These are phyloP conservation scores for Seira musarum DNA, from an alignment of 2,888 invertebrate genomes.

Conservation along the genomic window DNA sequence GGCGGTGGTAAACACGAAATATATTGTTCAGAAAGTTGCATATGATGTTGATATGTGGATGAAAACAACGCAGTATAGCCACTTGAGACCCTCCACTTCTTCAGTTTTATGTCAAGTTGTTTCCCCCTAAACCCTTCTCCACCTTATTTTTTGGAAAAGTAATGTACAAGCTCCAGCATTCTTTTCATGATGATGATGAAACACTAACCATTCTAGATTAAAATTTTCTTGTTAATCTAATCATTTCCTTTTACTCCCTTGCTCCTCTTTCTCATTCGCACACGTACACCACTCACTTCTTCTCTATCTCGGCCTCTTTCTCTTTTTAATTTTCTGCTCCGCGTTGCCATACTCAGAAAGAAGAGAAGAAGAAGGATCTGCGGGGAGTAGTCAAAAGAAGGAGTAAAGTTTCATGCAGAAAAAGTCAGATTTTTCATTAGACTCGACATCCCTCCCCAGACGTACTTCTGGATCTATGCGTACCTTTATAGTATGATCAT, in stretches of 20 bases:
- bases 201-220: slow-evolving; percentile 62
- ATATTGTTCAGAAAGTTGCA: slow-evolving; percentile 5
- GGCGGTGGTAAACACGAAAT: slow-evolving; percentile 11
- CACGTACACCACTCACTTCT: too few species aligned
- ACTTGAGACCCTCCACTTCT: not conserved
- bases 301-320: not conserved
- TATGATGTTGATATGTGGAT: not conserved
- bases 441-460: slow-evolving; percentile 1
- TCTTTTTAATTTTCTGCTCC: not conserved
- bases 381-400: slow-evolving; percentile 8
- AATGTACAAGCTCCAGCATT: not conserved
- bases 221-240: slow-evolving; percentile 67
- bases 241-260: slow-evolving; percentile 58
- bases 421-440: slow-evolving; percentile 17
- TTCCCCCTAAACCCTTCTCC: not conserved
- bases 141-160: not conserved
- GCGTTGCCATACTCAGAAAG: not conserved
- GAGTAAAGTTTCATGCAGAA: slow-evolving; percentile 15
- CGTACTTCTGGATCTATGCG: not conserved
- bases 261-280: slow-evolving; percentile 1
- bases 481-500: not conserved
- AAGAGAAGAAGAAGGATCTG: slow-evolving; percentile 6
- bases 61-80: not conserved
- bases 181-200: slow-evolving; percentile 28
- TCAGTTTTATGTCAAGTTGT: slow-evolving; percentile 6